Evolutionary conservation across 2,797 vertebrate genomes (phyloP).

Genomic region (Urophycis tenuis): DNA sequence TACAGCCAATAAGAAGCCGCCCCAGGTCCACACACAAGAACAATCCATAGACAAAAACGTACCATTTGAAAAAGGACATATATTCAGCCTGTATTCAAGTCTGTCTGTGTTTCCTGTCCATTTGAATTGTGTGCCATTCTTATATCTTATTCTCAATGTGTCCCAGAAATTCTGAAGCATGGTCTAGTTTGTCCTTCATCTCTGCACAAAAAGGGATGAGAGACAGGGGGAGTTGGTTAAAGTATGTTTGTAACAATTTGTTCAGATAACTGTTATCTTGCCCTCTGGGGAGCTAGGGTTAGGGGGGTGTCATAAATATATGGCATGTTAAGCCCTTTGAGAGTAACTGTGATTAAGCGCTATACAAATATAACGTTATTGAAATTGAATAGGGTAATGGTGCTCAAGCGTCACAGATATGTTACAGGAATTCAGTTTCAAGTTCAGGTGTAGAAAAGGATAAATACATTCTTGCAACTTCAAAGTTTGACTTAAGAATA

Average conservation of each 20-base stretch:
- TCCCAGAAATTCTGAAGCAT: not conserved
- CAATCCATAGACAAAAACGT: not conserved
- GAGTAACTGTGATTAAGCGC: too few relatives aligned
- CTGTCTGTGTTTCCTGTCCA: not conserved
- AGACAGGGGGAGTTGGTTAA: not conserved
- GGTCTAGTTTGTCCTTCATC: not conserved
- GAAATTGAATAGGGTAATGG: too few relatives aligned
- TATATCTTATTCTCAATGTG: not conserved
- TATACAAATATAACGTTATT: too few relatives aligned
- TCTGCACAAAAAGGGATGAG: not conserved
- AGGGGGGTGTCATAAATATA: too few relatives aligned
- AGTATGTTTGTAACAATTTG: not conserved
- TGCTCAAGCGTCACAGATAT: too few relatives aligned
- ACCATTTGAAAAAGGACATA: not conserved
- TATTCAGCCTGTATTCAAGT: not conserved
- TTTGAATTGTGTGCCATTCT: not conserved
- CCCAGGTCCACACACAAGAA: not conserved
- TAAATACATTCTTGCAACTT: too few relatives aligned
- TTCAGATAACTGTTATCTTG: too few relatives aligned
- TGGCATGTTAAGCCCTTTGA: too few relatives aligned
- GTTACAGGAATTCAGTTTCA: too few relatives aligned
- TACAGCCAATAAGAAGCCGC: not conserved
- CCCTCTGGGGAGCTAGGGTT: too few relatives aligned
- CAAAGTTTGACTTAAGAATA: too few relatives aligned
- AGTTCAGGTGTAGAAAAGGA: too few relatives aligned